Evolutionary conservation across 2,888 invertebrate genomes (phyloP), one percentile per base, ranked within the genome.

Genomic region (Helicoverpa assulta): DNA sequence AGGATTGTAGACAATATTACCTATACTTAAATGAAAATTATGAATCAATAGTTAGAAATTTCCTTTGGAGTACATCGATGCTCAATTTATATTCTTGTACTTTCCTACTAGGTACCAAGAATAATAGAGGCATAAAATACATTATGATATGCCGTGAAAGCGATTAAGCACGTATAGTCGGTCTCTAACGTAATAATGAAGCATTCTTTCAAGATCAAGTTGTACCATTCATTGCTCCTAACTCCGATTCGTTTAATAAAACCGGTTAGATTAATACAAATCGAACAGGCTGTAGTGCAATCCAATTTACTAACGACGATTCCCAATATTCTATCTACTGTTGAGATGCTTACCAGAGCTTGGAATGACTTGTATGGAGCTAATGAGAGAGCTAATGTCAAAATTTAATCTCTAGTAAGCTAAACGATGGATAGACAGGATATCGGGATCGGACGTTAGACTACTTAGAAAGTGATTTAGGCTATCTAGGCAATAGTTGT

Each of bases 121-220:
- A 37, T 37, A 57, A 56, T 60, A 7, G 37, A 40, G 29, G 14
- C 1, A 62, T 26, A 37, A 57, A 40, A 53, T 55, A 19, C 21
- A 10, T 5, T 56, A 52, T 70, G 50, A 43, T 61, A 67, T 21
- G 56, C 56, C 43, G 26, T 61, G 56, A 50, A 50, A 57, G n/a
- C 75, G 65, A 69, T 77, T 65, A 74, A 21, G 55, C 74, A 78
- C 74, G 64, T 61, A 33, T 55, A 12, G 50, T 51, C 56, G 43
- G 51, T 47, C 37, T 50, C 18, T 75, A 59, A 56, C 19, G 18
- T 59, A 70, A 65, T 65, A 66, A 77, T 70, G 29, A 63, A 50
- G 26, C 57, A 75, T 77, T 76, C 52, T 60, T 40, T 56, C 19
- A 68, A 61, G 52, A 62, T 75, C 70, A 74, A 74, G 70, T 55